phyloP scores from a whole-genome alignment of 2,113 vertebrate species.

The Plecturocebus donacophilus region DNA sequence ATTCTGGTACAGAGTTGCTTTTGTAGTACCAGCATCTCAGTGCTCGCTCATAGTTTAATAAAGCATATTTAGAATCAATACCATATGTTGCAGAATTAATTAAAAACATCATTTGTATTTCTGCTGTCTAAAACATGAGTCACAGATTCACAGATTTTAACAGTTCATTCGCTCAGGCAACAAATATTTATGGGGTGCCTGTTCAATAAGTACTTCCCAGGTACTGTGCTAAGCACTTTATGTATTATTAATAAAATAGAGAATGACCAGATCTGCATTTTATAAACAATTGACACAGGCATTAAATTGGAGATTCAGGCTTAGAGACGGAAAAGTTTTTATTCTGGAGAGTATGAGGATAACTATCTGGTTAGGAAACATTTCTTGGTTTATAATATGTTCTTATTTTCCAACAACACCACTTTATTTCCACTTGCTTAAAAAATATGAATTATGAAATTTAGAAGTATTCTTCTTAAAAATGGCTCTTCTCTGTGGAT shows the following conservation, averaged over 20 bases:
- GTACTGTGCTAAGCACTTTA: not conserved
- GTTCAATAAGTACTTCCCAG: not conserved
- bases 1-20: constrained; percentile 54
- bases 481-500: not conserved
- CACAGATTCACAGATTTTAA: constrained; percentile 61
- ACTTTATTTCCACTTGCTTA: constrained; percentile 30
- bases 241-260: not conserved
- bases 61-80: constrained; percentile 61
- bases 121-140: constrained; percentile 55
- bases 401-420: not conserved
- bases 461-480: not conserved
- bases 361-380: constrained; percentile 26
- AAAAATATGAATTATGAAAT: not conserved
- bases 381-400: not conserved
- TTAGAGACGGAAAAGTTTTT: not conserved
- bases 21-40: constrained; percentile 23
- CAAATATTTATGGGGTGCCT: not conserved
- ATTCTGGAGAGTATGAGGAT: not conserved
- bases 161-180: constrained; percentile 45
- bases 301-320: not conserved
- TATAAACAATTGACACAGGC: not conserved
- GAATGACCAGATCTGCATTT: not conserved
- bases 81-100: constrained; percentile 64
- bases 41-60: constrained; percentile 52
- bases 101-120: constrained; percentile 61